Evolutionary conservation across 1,140 invertebrate genomes (phyloP), one percentile per base, ranked within the genome.

Genomic region (Drosophila athabasca): DNA sequence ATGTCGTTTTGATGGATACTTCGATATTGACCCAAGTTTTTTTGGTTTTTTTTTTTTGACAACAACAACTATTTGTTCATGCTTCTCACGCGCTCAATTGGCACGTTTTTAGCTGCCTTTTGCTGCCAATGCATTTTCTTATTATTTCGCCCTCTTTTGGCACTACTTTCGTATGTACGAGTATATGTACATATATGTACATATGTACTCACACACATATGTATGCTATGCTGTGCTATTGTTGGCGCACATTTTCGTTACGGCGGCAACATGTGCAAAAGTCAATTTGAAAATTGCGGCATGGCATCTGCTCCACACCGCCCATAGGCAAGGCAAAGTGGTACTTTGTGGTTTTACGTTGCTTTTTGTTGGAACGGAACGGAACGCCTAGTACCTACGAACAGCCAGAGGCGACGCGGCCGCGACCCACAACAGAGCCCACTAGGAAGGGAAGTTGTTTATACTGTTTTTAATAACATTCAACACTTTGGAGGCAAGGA

Each of bases 241-340:
- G 82, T 77, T 77, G 69, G 77, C 61, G 68, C 70, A 76, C 80
- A 79, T 84, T 71, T 79, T 84, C 74, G 82, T 66, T 70, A 85
- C 68, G 76, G 54, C 55, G 81, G 83, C 71, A 88, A 83, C 83
- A 87, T 87, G 83, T 87, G 83, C 83, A 88, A 87, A 87, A 87
- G 83, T 87, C 83, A 87, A 87, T 87, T 87, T 87, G 78, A 88
- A 87, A 87, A 87, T 87, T 87, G 83, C 83, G 64, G 83, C 83
- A 76, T 55, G 31, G 31, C 31, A 31, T 31, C 76, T 49, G 50
- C 48, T 76, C 62, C 58, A 50, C 60, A 57, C 43, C 64, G 41
- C 46, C 58, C 45, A 51, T 60, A 46, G 57, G 44, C 48, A 50
- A 2, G 44, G 68, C 52, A 70, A 72, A 81, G 62, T 81, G 72